phyloP scores from a whole-genome alignment of 2,797 vertebrate species.

The Sciurus vulgaris region DNA sequence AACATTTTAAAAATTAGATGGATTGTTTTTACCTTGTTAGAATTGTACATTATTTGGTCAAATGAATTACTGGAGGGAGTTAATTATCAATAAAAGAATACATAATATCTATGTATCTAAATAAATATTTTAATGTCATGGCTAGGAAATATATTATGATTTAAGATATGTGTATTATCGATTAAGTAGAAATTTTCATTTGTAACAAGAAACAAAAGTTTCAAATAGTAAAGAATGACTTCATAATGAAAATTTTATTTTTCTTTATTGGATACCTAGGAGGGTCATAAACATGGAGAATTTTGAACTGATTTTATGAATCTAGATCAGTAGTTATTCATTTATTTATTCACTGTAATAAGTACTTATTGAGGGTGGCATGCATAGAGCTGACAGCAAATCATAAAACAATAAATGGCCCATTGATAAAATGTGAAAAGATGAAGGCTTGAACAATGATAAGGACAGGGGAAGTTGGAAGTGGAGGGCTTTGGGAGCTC shows the following conservation, averaged over 20 bases:
- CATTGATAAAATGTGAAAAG: neutral
- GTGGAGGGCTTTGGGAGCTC: neutral
- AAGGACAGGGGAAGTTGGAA: neutral
- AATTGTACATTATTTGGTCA: slow-evolving; percentile 6
- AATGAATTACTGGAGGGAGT: slow-evolving; percentile 18
- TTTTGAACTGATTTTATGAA: slow-evolving; percentile 2
- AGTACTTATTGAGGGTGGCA: neutral
- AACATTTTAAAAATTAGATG: slow-evolving; percentile 15
- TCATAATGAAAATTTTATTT: neutral
- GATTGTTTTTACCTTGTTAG: neutral
- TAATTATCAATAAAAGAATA: slow-evolving; percentile 13
- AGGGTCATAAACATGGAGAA: neutral
- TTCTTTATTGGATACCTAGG: neutral
- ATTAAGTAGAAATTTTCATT: slow-evolving; percentile 14
- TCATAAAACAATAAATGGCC: neutral
- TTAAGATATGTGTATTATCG: neutral
- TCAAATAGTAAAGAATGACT: neutral
- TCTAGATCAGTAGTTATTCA: neutral
- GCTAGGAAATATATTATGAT: neutral
- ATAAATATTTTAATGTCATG: slow-evolving; percentile 25
- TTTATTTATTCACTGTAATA: neutral
- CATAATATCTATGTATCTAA: neutral
- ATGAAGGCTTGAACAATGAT: neutral
- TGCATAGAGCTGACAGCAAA: neutral
- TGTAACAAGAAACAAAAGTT: slow-evolving; percentile 7